Conservation (phyloP, 2,888 invertebrate species). For the Anthophora plumipes region DNA sequence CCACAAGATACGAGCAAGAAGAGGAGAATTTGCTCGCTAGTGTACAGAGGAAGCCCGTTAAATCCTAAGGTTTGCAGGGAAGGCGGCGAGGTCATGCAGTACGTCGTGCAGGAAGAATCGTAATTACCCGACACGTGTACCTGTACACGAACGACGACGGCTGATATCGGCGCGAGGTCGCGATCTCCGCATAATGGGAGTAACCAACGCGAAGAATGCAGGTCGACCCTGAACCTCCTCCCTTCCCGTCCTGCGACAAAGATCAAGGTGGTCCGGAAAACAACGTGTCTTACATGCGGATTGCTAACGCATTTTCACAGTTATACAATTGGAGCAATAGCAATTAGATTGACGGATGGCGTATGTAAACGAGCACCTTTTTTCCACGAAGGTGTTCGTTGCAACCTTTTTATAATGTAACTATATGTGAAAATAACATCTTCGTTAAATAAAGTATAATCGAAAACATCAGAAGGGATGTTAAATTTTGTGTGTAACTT, state of each 20-base stretch:
- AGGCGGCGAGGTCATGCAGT: constrained; percentile 49
- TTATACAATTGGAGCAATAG: constrained; percentile 66
- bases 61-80: constrained; percentile 38
- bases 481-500: too few species aligned
- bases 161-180: constrained; percentile 69
- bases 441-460: too few species aligned
- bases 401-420: neutral
- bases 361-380: constrained; percentile 6
- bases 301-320: constrained; percentile 65
- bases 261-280: constrained; percentile 73
- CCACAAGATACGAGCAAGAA: constrained; percentile 5
- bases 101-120: constrained; percentile 61
- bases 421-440: too few species aligned
- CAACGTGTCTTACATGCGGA: constrained; percentile 45
- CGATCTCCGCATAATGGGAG: constrained; percentile 71
- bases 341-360: neutral
- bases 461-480: too few species aligned
- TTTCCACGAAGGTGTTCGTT: neutral
- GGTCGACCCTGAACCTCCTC: constrained; percentile 73
- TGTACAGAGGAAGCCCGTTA: constrained; percentile 42
- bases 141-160: constrained; percentile 57
- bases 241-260: constrained; percentile 63
- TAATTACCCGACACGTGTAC: constrained; percentile 63
- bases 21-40: constrained; percentile 23
- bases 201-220: constrained; percentile 74